Evolutionary conservation across 2,113 vertebrate genomes (phyloP).

Genomic region (Bagarius yarrelli): DNA sequence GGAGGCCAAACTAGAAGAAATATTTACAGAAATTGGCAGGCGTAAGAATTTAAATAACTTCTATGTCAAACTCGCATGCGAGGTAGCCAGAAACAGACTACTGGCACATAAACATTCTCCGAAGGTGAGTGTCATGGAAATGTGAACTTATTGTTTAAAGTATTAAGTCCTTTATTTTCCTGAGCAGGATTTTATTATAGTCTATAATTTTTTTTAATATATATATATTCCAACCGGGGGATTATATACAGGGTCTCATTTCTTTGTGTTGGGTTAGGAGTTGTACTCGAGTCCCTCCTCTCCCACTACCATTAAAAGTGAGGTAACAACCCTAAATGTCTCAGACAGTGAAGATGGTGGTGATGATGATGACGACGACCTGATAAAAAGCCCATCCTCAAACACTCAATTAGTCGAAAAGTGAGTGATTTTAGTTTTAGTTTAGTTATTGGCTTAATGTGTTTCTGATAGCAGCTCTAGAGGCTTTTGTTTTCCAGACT

Average conservation of each 20-base stretch:
- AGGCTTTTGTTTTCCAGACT: conserved; percentile 66
- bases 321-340: conserved; percentile 24
- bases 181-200: too few species aligned
- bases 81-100: conserved; percentile 80
- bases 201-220: background rate
- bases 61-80: conserved; percentile 77
- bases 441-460: background rate
- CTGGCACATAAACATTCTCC: conserved; percentile 74
- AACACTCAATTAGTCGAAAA: conserved; percentile 80
- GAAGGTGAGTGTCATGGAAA: conserved; percentile 34
- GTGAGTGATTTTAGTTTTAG: conserved; percentile 65
- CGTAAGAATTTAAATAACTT: conserved; percentile 75
- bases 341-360: conserved; percentile 51
- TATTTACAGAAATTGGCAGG: conserved; percentile 76
- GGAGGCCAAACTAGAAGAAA: conserved; percentile 76
- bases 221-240: background rate
- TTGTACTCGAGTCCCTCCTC: background rate
- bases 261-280: conserved; percentile 19
- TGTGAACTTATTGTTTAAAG: background rate
- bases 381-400: conserved; percentile 72
- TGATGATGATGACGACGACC: conserved; percentile 78
- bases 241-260: background rate
- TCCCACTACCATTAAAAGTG: background rate
- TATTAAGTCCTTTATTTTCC: background rate
- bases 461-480: background rate